These are phyloP conservation scores for Tetrao urogallus DNA, from an alignment of 2,113 vertebrate species.

Conservation along the genomic window DNA sequence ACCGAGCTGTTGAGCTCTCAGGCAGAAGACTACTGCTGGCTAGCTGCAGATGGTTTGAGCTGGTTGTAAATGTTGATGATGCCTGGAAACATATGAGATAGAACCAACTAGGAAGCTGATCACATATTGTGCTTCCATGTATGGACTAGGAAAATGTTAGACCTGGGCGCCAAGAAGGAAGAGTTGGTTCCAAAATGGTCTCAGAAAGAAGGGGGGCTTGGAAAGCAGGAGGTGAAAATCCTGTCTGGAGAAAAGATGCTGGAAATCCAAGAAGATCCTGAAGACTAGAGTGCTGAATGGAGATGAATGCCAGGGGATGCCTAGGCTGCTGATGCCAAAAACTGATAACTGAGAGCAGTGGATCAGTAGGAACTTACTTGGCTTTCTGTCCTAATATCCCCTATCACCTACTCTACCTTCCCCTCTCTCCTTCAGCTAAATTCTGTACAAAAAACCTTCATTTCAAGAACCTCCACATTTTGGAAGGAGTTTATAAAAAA, in stretches of 20 bases:
- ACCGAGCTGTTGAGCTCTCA: not conserved
- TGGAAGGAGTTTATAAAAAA: not conserved
- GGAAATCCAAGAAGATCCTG: not conserved
- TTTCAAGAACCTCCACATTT: not conserved
- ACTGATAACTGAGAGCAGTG: accelerated
- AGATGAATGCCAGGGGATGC: not conserved
- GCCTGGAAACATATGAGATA: not conserved
- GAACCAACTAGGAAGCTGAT: not conserved
- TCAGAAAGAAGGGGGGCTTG: not conserved
- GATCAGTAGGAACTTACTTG: not conserved
- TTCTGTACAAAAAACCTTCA: not conserved
- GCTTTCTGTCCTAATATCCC: not conserved
- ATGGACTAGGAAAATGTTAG: not conserved
- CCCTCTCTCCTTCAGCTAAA: not conserved
- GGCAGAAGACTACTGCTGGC: not conserved
- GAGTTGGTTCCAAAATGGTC: not conserved
- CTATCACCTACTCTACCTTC: not conserved
- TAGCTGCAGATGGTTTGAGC: not conserved
- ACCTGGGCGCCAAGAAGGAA: not conserved
- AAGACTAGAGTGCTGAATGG: not conserved
- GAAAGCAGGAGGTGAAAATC: not conserved
- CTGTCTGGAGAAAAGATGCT: not conserved
- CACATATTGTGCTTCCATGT: accelerated
- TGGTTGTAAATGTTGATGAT: not conserved
- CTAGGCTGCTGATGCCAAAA: not conserved